phyloP scores from a whole-genome alignment of 1,140 invertebrate genomes.

The Luehdorfia chinensis region DNA sequence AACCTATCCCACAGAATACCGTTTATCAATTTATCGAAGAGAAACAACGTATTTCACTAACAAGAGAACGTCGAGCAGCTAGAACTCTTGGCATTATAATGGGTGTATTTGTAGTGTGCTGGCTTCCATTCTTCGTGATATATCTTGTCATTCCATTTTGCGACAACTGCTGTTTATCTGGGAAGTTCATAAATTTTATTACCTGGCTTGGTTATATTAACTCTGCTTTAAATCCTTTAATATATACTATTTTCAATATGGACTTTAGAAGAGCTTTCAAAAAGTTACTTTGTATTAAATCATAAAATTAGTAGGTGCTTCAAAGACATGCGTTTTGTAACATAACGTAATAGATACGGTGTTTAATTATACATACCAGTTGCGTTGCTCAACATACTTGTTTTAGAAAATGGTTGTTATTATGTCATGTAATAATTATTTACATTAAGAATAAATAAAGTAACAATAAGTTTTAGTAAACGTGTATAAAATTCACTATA shows the following conservation, averaged over 20 bases:
- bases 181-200: constrained; percentile 90
- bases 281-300: constrained; percentile 85
- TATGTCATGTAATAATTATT: no score
- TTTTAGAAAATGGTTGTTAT: no score
- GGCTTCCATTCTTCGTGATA: constrained; percentile 97
- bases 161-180: constrained; percentile 85
- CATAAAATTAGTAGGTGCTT: constrained; percentile 50
- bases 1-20: constrained; percentile 74
- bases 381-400: no score
- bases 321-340: constrained; percentile 27
- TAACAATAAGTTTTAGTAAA: no score
- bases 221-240: constrained; percentile 97
- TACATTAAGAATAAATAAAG: no score
- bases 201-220: constrained; percentile 99
- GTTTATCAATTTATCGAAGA: constrained; percentile 96
- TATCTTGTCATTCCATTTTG: constrained; percentile 96
- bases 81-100: constrained; percentile 95
- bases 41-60: constrained; percentile 94
- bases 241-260: constrained; percentile 98
- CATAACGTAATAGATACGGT: no score
- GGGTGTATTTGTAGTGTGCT: constrained; percentile 97
- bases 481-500: no score
- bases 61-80: constrained; percentile 94
- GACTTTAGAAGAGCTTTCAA: constrained; percentile 97
- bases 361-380: no score